Percentiles rank a stretch among this genome's conserved stretches.
phyloP scores from a whole-genome alignment of 2,888 invertebrate species.

The Lordiphosa fenestrarum region DNA sequence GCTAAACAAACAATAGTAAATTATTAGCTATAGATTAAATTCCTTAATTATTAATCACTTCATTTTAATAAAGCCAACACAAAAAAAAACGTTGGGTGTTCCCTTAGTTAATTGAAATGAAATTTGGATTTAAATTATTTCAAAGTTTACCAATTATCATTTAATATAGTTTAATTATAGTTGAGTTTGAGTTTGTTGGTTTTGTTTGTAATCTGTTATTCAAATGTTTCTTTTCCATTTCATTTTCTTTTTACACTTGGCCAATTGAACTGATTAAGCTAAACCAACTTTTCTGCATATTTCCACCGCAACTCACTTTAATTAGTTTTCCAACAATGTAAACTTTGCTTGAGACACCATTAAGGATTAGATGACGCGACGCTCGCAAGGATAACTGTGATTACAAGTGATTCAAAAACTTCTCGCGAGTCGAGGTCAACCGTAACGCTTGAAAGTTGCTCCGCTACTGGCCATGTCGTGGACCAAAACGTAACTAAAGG shows the following conservation, averaged over 20 bases:
- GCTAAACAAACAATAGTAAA: too few species aligned
- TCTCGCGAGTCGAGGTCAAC: constrained; percentile 40
- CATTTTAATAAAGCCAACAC: too few species aligned
- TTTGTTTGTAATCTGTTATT: too few species aligned
- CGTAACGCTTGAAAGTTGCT: constrained; percentile 65
- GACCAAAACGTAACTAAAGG: constrained; percentile 14
- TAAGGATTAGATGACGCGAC: constrained; percentile 23
- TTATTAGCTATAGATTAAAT: too few species aligned
- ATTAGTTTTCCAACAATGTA: constrained; percentile 40
- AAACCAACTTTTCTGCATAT: constrained; percentile 5
- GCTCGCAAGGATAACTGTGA: constrained; percentile 1
- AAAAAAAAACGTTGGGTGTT: too few species aligned
- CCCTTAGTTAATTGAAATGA: too few species aligned
- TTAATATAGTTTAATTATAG: too few species aligned
- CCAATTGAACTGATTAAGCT: constrained; percentile 12
- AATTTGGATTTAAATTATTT: too few species aligned
- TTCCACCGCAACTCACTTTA: constrained; percentile 32
- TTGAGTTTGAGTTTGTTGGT: too few species aligned
- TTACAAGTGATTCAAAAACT: constrained; percentile 2
- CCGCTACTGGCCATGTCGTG: constrained; percentile 62
- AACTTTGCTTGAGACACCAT: constrained; percentile 34
- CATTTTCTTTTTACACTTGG: constrained; percentile 9
- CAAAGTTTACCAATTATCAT: too few species aligned
- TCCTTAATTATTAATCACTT: too few species aligned
- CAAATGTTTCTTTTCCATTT: too few species aligned